Evolutionary conservation across 2,888 invertebrate genomes (phyloP).

Genomic region (Stenchaetothrips biformis): DNA sequence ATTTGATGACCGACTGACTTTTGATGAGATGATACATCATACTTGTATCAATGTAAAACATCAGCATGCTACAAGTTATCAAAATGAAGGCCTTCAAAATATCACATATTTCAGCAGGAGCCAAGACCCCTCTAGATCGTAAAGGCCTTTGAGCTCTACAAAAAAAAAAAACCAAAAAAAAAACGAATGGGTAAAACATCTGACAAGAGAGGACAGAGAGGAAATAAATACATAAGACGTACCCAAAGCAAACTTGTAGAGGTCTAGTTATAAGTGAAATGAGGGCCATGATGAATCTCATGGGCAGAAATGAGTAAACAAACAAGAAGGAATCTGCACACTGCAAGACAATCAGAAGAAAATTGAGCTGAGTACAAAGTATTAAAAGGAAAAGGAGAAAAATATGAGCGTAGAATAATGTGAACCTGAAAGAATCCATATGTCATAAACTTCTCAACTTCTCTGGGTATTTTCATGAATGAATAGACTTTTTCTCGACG

Average conservation of each 20-base stretch:
- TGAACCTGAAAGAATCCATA: constrained; percentile 82
- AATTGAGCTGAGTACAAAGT: not conserved
- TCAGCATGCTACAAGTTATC: constrained; percentile 71
- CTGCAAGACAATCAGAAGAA: constrained; percentile 45
- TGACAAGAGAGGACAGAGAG: not conserved
- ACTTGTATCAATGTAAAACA: constrained; percentile 93
- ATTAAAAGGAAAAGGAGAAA: constrained; percentile 28
- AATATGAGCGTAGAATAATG: constrained; percentile 22
- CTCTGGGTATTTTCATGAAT: constrained; percentile 90
- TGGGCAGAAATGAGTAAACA: constrained; percentile 94
- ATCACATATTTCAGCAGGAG: constrained; percentile 93
- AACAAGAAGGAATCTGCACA: constrained; percentile 97
- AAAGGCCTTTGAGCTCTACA: constrained; percentile 30
- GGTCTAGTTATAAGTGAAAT: constrained; percentile 73
- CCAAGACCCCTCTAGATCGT: constrained; percentile 57
- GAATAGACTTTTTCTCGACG: constrained; percentile 93
- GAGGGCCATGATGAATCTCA: constrained; percentile 82
- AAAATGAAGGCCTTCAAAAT: constrained; percentile 87
- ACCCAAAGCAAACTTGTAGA: constrained; percentile 69
- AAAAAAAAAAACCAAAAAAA: constrained; percentile 13
- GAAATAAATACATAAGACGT: constrained; percentile 41
- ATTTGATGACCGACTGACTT: constrained; percentile 97
- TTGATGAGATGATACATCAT: constrained; percentile 96
- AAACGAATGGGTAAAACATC: not conserved
- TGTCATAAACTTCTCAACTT: constrained; percentile 86